These are phyloP conservation scores for Lampris megalopsis DNA, from an alignment of 2,113 vertebrate species.

Conservation along the genomic window DNA sequence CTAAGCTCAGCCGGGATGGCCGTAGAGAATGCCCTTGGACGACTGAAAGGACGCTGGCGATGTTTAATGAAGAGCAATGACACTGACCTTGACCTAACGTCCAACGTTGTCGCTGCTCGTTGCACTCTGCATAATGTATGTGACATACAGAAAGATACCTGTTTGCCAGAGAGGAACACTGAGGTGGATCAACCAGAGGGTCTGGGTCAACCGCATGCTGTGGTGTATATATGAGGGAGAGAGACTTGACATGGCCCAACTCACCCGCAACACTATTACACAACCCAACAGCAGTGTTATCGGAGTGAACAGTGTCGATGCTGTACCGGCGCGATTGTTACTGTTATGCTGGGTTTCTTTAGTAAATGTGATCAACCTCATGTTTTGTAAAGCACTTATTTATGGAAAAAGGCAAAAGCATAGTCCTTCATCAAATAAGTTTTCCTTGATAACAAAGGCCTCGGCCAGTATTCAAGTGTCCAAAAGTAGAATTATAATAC, in stretches of 20 bases:
- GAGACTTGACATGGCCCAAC: not conserved
- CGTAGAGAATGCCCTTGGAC: conserved; percentile 31
- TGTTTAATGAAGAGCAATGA: conserved; percentile 58
- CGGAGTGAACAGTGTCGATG: no score
- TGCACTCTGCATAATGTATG: conserved; percentile 60
- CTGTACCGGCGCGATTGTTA: no score
- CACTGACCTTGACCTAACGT: conserved; percentile 34
- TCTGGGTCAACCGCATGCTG: conserved; percentile 3
- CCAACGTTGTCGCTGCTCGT: conserved; percentile 29
- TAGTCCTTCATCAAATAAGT: no score
- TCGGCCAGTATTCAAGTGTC: no score
- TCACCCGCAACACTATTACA: no score
- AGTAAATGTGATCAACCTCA: no score
- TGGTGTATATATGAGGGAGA: not conserved
- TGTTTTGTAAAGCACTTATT: no score
- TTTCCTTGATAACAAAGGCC: no score
- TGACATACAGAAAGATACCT: conserved; percentile 21
- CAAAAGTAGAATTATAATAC: no score
- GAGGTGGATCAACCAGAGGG: not conserved
- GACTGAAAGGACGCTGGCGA: conserved; percentile 55
- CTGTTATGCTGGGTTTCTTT: no score
- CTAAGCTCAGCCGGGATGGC: conserved; percentile 23
- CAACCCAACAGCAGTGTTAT: no score
- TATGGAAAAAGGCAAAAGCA: no score
- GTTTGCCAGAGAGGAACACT: conserved; percentile 39